Conservation (phyloP, 1,140 invertebrate genomes). For the Penaeus japonicus region DNA sequence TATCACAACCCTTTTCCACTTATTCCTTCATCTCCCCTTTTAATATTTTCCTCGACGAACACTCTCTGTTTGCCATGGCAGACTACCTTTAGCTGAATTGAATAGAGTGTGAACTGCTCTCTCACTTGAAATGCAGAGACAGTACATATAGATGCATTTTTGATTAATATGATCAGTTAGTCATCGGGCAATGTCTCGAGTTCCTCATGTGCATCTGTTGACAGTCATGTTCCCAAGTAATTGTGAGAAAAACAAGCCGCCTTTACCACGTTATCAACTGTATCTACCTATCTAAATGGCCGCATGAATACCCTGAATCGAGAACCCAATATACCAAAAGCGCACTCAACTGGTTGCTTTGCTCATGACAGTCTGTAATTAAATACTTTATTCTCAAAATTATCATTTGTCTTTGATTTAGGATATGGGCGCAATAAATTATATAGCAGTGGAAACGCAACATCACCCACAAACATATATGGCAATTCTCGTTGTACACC, state of each 20-base stretch:
- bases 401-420: neutral
- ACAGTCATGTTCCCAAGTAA: slow-evolving; percentile 19
- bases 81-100: neutral
- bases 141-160: neutral
- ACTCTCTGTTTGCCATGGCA: slow-evolving; percentile 26
- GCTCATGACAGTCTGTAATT: slow-evolving; percentile 31
- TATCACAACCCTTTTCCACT: too few relatives aligned
- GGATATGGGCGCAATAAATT: neutral
- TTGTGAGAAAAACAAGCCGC: slow-evolving; percentile 29
- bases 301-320: slow-evolving; percentile 16
- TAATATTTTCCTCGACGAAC: too few relatives aligned
- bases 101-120: neutral
- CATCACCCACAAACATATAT: neutral
- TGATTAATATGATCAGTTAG: too few relatives aligned
- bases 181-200: neutral
- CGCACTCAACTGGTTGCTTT: slow-evolving; percentile 16
- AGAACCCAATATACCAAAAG: slow-evolving; percentile 14
- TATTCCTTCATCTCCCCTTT: too few relatives aligned
- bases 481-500: neutral
- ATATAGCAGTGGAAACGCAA: neutral
- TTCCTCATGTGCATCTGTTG: neutral
- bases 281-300: slow-evolving; percentile 26
- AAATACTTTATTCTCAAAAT: neutral
- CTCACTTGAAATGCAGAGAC: neutral
- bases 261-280: slow-evolving; percentile 26